Conservation (phyloP, 2,797 vertebrate species). For the Oreochromis grahami region DNA sequence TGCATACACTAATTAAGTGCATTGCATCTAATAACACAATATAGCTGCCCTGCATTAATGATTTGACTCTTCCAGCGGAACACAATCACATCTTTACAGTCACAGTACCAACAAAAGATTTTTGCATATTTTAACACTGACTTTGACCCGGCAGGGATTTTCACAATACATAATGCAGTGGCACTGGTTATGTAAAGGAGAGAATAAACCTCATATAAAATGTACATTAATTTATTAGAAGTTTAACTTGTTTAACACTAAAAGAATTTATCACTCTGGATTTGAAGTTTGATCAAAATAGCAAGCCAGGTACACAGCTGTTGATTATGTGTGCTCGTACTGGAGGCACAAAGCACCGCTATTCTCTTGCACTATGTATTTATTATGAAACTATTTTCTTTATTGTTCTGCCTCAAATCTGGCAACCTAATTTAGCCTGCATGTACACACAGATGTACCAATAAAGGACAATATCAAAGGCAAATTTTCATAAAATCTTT, state of each 20-base stretch:
- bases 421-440: not conserved
- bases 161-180: constrained; percentile 3
- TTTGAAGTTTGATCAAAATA: not conserved
- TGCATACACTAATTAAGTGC: constrained; percentile 66
- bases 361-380: not conserved
- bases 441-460: not conserved
- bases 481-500: not conserved
- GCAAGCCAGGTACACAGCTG: not conserved
- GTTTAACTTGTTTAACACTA: not conserved
- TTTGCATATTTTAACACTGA: constrained; percentile 46
- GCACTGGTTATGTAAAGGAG: not conserved
- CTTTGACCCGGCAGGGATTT: constrained; percentile 19
- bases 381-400: not conserved
- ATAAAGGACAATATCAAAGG: not conserved
- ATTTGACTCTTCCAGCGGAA: constrained; percentile 23
- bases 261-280: not conserved
- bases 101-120: not conserved
- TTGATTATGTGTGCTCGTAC: not conserved
- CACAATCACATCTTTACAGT: constrained; percentile 21
- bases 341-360: not conserved
- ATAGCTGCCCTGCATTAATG: constrained; percentile 37
- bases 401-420: not conserved
- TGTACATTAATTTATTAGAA: not conserved
- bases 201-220: not conserved
- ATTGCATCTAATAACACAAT: constrained; percentile 45